Evolutionary conservation across 2,797 vertebrate species (phyloP).

Genomic region (Oryzias dopingdopingensis): DNA sequence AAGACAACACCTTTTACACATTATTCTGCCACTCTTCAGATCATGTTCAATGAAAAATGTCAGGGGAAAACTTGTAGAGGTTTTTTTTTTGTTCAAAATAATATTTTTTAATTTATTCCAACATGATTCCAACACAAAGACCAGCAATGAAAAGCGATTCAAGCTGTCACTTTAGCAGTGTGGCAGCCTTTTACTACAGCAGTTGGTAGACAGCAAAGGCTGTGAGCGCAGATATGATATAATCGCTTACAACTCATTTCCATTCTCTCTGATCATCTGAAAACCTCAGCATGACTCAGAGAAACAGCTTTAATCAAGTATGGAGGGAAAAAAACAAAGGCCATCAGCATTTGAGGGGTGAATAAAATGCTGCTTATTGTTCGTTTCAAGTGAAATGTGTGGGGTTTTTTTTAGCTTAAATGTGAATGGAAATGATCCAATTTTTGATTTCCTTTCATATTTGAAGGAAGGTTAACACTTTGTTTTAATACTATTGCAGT

Average conservation of each 20-base stretch:
- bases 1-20: too few relatives aligned
- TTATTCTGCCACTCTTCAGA: too few relatives aligned
- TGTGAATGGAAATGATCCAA: too few relatives aligned
- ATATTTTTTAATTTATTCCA: conserved; percentile 7
- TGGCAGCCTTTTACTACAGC: conserved; percentile 25
- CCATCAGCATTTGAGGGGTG: conserved; percentile 7
- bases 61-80: background rate
- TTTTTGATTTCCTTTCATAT: too few relatives aligned
- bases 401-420: too few relatives aligned
- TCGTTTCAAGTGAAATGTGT: too few relatives aligned
- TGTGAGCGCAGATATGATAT: conserved; percentile 43
- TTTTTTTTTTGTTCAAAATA: conserved; percentile 2
- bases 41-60: too few relatives aligned
- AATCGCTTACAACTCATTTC: conserved; percentile 50
- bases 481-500: too few relatives aligned
- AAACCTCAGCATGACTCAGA: conserved; percentile 38
- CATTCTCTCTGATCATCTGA: conserved; percentile 44
- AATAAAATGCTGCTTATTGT: background rate
- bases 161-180: conserved; percentile 25
- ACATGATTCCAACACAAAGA: conserved; percentile 6
- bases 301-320: conserved; percentile 42
- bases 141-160: conserved; percentile 27
- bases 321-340: background rate
- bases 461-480: too few relatives aligned
- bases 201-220: conserved; percentile 18